Evolutionary conservation across 2,888 invertebrate species (phyloP).

Genomic region (Spilosoma lubricipeda): DNA sequence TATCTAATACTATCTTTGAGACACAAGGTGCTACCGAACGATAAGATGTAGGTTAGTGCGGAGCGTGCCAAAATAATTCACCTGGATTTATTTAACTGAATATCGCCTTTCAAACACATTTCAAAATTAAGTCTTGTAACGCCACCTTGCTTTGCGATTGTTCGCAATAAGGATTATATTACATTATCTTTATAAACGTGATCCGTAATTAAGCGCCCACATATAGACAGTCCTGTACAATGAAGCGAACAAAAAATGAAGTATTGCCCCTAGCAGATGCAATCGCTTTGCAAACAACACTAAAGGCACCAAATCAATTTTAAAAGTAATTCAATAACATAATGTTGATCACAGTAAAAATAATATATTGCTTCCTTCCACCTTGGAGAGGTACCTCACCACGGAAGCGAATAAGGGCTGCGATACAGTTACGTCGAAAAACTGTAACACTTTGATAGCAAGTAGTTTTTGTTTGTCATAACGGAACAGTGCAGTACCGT

Average conservation of each 20-base stretch:
- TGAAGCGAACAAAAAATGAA: conserved; percentile 68
- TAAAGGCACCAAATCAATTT: conserved; percentile 77
- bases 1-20: conserved; percentile 54
- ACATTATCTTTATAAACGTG: conserved; percentile 83
- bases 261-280: conserved; percentile 77
- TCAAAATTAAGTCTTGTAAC: conserved; percentile 62
- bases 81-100: conserved; percentile 64
- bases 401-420: conserved; percentile 67
- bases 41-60: conserved; percentile 60
- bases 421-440: conserved; percentile 82
- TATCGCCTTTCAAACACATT: conserved; percentile 70
- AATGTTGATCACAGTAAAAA: conserved; percentile 80
- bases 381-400: conserved; percentile 71
- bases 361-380: conserved; percentile 86
- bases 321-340: conserved; percentile 86
- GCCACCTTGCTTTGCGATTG: conserved; percentile 80
- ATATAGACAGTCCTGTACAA: conserved; percentile 71
- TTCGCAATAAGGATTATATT: conserved; percentile 82
- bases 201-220: conserved; percentile 84
- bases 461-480: conserved; percentile 72
- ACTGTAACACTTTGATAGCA: conserved; percentile 77
- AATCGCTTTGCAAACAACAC: conserved; percentile 75
- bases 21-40: conserved; percentile 63
- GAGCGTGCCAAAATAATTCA: conserved; percentile 81
- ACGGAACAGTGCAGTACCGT: conserved; percentile 77